Conservation (phyloP, 2,888 invertebrate species). For the Philopedon plagiatum region DNA sequence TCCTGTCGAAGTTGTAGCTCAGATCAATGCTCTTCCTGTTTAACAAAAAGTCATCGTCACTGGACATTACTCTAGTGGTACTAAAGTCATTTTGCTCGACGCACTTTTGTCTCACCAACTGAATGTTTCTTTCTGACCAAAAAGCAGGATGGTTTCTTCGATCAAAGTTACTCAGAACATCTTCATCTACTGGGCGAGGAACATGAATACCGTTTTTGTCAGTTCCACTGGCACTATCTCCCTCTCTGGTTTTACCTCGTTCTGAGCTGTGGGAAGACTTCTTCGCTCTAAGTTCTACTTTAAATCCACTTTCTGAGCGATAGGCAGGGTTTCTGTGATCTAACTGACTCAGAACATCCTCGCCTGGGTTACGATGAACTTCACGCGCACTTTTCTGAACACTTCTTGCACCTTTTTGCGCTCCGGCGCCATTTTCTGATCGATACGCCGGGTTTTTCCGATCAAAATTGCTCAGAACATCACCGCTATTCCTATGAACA, state of each 20-base stretch:
- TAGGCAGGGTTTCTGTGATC: conserved; percentile 22
- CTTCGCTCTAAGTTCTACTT: background rate
- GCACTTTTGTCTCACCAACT: background rate
- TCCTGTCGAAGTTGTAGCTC: conserved; percentile 25
- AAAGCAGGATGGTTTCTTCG: conserved; percentile 34
- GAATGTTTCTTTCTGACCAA: conserved; percentile 27
- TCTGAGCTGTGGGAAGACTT: background rate
- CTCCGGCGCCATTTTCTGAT: background rate
- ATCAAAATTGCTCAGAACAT: conserved; percentile 35
- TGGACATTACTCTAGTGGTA: background rate
- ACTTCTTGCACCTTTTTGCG: background rate
- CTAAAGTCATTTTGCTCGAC: background rate
- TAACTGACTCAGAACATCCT: conserved; percentile 18
- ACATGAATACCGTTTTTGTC: background rate
- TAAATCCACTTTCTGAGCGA: conserved; percentile 25
- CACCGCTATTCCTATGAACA: conserved; percentile 14
- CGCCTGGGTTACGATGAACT: background rate
- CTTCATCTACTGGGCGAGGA: no score
- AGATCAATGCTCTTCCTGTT: conserved; percentile 26
- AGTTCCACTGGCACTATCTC: background rate
- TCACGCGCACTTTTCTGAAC: background rate
- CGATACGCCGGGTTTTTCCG: conserved; percentile 25
- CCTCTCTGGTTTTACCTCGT: background rate
- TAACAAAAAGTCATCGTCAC: conserved; percentile 36
- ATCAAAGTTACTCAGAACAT: conserved; percentile 7